A percentile compares a stretch with the other conserved stretches of the same genome.
Conservation (phyloP, 1,140 invertebrate genomes). For the Drosophila setifemur region DNA sequence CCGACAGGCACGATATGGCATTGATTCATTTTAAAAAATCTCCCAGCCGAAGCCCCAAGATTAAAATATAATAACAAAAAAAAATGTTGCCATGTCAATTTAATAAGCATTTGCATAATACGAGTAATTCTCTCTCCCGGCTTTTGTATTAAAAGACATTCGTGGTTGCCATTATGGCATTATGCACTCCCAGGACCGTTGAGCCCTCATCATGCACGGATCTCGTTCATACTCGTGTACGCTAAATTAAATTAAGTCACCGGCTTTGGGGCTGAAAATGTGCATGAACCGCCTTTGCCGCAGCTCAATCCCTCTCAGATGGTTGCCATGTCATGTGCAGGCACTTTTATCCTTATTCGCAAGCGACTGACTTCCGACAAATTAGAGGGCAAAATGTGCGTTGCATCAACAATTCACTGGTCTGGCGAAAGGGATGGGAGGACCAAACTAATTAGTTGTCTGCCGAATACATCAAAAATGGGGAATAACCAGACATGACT, state of each 20-base stretch:
- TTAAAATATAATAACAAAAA: constrained; percentile 14
- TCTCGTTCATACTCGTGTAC: constrained; percentile 11
- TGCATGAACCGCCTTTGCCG: not conserved
- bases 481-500: constrained; percentile 2
- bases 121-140: not conserved
- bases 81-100: constrained; percentile 3
- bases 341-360: constrained; percentile 10
- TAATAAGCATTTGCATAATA: constrained; percentile 10
- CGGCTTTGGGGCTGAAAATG: not conserved
- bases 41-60: not conserved
- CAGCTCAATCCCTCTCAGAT: too few relatives aligned
- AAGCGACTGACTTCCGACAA: constrained; percentile 21
- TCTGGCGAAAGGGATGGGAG: too few relatives aligned
- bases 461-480: constrained; percentile 12
- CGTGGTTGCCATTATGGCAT: constrained; percentile 8
- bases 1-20: constrained; percentile 17
- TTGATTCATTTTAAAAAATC: constrained; percentile 32
- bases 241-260: constrained; percentile 23
- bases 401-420: constrained; percentile 23
- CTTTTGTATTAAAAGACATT: constrained; percentile 2
- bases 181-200: not conserved
- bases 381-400: constrained; percentile 19
- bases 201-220: constrained; percentile 5
- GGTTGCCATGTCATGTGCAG: constrained; percentile 23
- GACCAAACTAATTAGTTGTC: constrained; percentile 27